These are phyloP conservation scores for Trichonephila clavipes DNA, from an alignment of 1,140 invertebrate genomes.

Conservation along the genomic window DNA sequence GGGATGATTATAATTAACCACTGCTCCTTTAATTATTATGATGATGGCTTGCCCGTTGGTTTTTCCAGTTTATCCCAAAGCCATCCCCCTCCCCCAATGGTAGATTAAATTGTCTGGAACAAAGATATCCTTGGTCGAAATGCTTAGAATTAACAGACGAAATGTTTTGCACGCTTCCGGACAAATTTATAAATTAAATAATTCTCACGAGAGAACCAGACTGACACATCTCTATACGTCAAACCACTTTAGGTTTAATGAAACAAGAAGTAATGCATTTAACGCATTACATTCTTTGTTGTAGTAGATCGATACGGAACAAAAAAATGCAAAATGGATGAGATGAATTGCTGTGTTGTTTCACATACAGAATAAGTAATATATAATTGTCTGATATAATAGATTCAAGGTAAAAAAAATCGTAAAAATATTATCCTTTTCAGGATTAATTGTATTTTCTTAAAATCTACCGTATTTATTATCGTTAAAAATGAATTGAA, in stretches of 20 bases:
- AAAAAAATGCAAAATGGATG: no score
- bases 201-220: not conserved
- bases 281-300: not conserved
- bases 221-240: not conserved
- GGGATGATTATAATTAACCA: slow-evolving; percentile 65
- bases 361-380: no score
- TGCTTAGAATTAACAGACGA: not conserved
- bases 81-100: not conserved
- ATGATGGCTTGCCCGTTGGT: slow-evolving; percentile 27
- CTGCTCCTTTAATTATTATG: slow-evolving; percentile 68
- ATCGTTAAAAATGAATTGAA: no score
- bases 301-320: no score
- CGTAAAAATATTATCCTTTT: no score
- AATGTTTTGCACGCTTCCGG: slow-evolving; percentile 41
- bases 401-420: no score
- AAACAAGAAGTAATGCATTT: not conserved
- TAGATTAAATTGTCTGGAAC: slow-evolving; percentile 55
- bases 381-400: no score
- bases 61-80: slow-evolving; percentile 33
- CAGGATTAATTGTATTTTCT: no score
- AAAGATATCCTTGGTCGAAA: slow-evolving; percentile 38
- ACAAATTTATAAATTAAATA: slow-evolving; percentile 49
- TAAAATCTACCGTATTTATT: no score
- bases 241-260: slow-evolving; percentile 5
- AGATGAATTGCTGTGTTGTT: no score